Evolutionary conservation across 2,797 vertebrate species (phyloP), one percentile per base, ranked within the genome.

Genomic region (Vespertilio murinus): DNA sequence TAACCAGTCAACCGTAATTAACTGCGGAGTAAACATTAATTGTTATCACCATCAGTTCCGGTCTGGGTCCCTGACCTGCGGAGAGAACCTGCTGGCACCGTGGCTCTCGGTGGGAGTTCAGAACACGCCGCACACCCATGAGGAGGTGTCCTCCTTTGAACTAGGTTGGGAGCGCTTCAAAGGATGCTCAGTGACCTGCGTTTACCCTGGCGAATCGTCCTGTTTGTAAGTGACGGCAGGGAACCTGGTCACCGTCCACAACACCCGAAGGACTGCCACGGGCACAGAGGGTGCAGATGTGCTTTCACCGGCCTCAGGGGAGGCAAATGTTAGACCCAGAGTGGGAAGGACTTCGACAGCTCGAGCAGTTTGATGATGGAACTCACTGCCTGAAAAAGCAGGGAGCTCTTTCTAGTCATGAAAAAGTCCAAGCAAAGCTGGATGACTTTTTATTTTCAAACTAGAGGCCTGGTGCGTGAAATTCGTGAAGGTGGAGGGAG

Each of bases 21-120:
- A 84, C 78, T 88, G 59, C 54, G 65, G 95, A 67, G 74, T 93
- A 95, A 95, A 90, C 42, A 69, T 61, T 93, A 94, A 96, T 96
- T 88, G 90, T 90, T 69, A 25, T 91, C 38, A 45, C 8, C 20
- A 20, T 69, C 22, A 33, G 38, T 93, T 96, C 84, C 2, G 0
- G 65, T 81, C 69, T 69, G 64, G 38, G 73, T 94, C 95, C 75
- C 67, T 94, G 61, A 89, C 40, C n/a, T 38, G 22, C 35, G 92
- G n/a, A 87, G 45, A 91, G 47, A 91, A 94, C 10, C 42, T 85
- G 71, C 35, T 92, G 56, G 16, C 23, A 71, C 74, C 54, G 56
- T 86, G 77, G 38, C 65, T 82, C 70, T 86, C 67, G 47, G 47
- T 74, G 49, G 61, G 54, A 74, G 71, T 93, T 83, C 64, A 87